Base-by-base conservation (phyloP, 1,140 invertebrate species). In the Drosophila ercepeae region DNA sequence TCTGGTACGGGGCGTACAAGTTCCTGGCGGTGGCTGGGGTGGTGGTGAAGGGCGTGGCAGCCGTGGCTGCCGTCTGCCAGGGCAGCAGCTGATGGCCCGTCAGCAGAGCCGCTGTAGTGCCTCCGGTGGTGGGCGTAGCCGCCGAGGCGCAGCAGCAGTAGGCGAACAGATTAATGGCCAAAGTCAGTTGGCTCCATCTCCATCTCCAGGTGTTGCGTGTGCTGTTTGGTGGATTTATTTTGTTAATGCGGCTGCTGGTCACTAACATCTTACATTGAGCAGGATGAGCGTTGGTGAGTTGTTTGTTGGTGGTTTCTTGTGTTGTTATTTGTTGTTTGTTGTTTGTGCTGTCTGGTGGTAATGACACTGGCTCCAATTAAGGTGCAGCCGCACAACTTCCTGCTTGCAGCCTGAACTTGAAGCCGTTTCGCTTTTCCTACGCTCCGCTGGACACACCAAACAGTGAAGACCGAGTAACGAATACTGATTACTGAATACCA, bases 241-340 rank as follows among this genome's bases (percentile, higher is more conserved):
- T 48, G 21, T 49, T 52, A 51, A 60, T 48, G 29, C 21, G 46
- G 21, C 41, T 48, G 53, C 59, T 89, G 76, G 76, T 65, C 68
- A 89, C 88, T 90, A 91, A 88, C 90, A 91, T 91, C 51, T 90
- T 91, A 91, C 89, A 91, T 91, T 70, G 89, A 90, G 89, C 79
- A 65, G 42, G 75, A 63, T 67, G 79, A 65, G 79, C 61, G 65
- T 46, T 49, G 36, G 63, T 67, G 60, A 32, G 25, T 50, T 44
- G 55, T 42, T 50, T 52, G 45, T 42, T 61, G 46, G 58, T 39
- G 50, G 57, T 42, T 52, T 39, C 16, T 14, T 39, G 13, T 0
- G 5, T 61, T 48, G 61, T 39, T 53, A 53, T 42, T 52, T 16
- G 39, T 39, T 39, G 36, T 2, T 13, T 16, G n/a, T 3, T 16